Percentiles rank a stretch among this genome's conserved stretches.
Evolutionary conservation across 2,797 vertebrate species (phyloP).

Genomic region (Melanotaenia pygmaea): DNA sequence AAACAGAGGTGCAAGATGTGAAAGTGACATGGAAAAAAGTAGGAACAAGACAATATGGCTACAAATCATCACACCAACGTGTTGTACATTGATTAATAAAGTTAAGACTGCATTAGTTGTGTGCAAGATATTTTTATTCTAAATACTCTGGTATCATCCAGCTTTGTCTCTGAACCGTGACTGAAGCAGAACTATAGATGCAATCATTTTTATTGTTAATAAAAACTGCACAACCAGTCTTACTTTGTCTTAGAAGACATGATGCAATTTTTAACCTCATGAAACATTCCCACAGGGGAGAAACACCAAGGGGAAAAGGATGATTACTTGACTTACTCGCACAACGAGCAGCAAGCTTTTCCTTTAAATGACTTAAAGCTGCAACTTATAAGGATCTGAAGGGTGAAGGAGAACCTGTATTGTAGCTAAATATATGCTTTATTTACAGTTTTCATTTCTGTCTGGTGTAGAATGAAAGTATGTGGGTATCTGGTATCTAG

Average conservation of each 20-base stretch:
- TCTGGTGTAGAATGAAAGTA: constrained; percentile 32
- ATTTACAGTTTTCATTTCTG: background rate
- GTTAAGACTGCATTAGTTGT: too few species aligned
- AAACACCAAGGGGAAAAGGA: constrained; percentile 25
- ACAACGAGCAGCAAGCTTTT: constrained; percentile 12
- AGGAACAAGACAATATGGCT: background rate
- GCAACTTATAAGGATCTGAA: background rate
- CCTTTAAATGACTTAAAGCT: constrained; percentile 9
- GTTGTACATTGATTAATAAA: too few species aligned
- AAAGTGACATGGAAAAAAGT: background rate
- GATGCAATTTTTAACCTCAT: constrained; percentile 40
- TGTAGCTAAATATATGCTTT: background rate
- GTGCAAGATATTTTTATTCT: too few species aligned
- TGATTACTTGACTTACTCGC: constrained; percentile 5
- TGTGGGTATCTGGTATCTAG: constrained; percentile 33
- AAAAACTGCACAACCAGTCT: background rate
- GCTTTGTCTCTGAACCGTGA: background rate
- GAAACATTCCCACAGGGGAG: background rate
- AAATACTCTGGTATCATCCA: background rate
- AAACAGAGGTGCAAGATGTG: constrained; percentile 45
- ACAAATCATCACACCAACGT: background rate
- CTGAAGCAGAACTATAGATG: background rate
- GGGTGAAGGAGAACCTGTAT: background rate
- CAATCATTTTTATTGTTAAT: constrained; percentile 1
- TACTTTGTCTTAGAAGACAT: constrained; percentile 13